Evolutionary conservation across 2,888 invertebrate genomes (phyloP), one percentile per base, ranked within the genome.

Genomic region (Pegoplata infirma): DNA sequence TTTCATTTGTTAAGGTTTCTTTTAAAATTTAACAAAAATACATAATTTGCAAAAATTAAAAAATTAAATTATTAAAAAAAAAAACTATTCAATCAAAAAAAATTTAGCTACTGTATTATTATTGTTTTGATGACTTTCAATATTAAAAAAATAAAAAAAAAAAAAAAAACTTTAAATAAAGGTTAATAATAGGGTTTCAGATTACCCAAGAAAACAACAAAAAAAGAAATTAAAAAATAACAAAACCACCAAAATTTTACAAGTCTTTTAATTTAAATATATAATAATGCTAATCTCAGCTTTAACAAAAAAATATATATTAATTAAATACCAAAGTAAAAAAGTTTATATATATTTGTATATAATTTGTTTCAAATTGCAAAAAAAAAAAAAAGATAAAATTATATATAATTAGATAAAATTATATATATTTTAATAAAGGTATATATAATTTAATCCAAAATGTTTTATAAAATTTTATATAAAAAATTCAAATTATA

Each of bases 41-140:
- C 14, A 19, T 46, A 55, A 72, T 63, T 63, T 63, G 71, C 63
- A 55, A 32, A 61, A 64, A 40, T 55, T 55, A 53, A 14, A 46
- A 3, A 10, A 2, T 12, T 49, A 23, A 23, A 49, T 40, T 40
- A 40, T 40, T 40, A 21, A 23, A 16, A 44, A 21, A 59, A 59
- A 21, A 21, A 21, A 44, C 8, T 51, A 36, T n/a, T 6, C 46
- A 49, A 58, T 25, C 6, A 44, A 61, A 51, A n/a, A 47, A 63
- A 19, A 25, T 14, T 28, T 5, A 12, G 55, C 63, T 63, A 63
- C 71, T 63, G 63, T 63, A 63, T 72, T 46, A 40, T 64, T 53
- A 46, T 44, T 44, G 28, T 59, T 44, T 32, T 63, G 63, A 63
- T 36, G 36, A 51, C 63, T 19, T 21, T 16, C 12, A 49, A 25